Percentiles rank a stretch among this genome's conserved stretches.
Conservation (phyloP, 2,797 vertebrate genomes). For the Basileuterus tristriatus region DNA sequence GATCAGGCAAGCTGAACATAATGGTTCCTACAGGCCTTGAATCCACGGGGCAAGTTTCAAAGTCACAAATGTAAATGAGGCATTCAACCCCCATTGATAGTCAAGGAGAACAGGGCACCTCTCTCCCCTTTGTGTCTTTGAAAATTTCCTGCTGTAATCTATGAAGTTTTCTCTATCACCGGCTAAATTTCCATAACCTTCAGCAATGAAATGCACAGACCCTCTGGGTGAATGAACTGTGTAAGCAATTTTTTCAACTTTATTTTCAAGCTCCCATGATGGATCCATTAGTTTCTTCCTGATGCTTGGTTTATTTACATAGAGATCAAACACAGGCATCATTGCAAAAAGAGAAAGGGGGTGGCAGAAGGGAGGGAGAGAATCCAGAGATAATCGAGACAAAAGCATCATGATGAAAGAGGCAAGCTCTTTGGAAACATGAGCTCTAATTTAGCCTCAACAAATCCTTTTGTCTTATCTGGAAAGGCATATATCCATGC, state of each 20-base stretch:
- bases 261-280: conserved; percentile 33
- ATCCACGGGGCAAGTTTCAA: neutral
- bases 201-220: neutral
- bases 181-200: conserved; percentile 35
- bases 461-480: conserved; percentile 28
- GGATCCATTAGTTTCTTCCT: conserved; percentile 44
- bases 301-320: conserved; percentile 25
- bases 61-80: conserved; percentile 12
- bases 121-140: neutral
- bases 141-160: conserved; percentile 17
- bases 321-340: conserved; percentile 14
- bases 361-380: neutral
- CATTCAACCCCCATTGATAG: neutral
- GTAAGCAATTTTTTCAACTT: conserved; percentile 46
- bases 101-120: neutral
- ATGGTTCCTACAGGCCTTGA: neutral
- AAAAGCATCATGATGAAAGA: conserved; percentile 33
- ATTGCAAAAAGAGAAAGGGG: neutral
- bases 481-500: neutral
- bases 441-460: neutral
- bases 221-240: neutral
- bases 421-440: neutral
- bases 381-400: conserved; percentile 11
- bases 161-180: conserved; percentile 2
- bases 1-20: neutral